Conservation (phyloP, 64 coral and sea anemone species). For the Montipora foliosa region DNA sequence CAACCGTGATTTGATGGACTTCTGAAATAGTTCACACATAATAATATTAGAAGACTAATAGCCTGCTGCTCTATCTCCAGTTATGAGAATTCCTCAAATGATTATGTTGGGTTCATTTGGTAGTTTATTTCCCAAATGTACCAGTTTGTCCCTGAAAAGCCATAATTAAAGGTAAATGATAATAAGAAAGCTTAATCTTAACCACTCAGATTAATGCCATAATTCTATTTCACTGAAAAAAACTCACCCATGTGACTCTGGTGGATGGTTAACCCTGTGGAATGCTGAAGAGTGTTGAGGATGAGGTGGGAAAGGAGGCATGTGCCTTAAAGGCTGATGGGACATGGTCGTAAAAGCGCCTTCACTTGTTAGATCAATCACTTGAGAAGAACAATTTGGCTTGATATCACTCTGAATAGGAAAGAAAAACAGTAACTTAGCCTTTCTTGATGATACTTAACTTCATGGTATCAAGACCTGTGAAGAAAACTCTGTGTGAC, state of each 20-base stretch:
- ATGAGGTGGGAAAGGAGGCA: constrained; percentile 77
- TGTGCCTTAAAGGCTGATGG: constrained; percentile 85
- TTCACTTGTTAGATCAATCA: constrained; percentile 88
- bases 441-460: too few relatives aligned
- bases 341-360: constrained; percentile 75
- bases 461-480: too few relatives aligned
- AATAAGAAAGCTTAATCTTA: too few relatives aligned
- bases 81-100: too few relatives aligned
- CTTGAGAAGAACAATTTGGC: constrained; percentile 72
- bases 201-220: neutral
- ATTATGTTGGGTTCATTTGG: too few relatives aligned
- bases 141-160: too few relatives aligned
- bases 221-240: neutral
- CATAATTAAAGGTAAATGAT: too few relatives aligned
- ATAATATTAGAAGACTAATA: neutral
- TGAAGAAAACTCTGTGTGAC: too few relatives aligned
- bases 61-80: too few relatives aligned
- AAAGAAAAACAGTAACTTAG: neutral
- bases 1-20: constrained; percentile 66
- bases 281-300: constrained; percentile 85
- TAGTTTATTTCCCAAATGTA: too few relatives aligned
- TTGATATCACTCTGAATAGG: constrained; percentile 81
- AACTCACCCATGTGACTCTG: constrained; percentile 86
- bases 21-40: neutral
- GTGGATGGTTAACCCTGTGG: constrained; percentile 84